Evolutionary conservation across 1,140 invertebrate genomes (phyloP).

Genomic region (Pseudoatta argentina): DNA sequence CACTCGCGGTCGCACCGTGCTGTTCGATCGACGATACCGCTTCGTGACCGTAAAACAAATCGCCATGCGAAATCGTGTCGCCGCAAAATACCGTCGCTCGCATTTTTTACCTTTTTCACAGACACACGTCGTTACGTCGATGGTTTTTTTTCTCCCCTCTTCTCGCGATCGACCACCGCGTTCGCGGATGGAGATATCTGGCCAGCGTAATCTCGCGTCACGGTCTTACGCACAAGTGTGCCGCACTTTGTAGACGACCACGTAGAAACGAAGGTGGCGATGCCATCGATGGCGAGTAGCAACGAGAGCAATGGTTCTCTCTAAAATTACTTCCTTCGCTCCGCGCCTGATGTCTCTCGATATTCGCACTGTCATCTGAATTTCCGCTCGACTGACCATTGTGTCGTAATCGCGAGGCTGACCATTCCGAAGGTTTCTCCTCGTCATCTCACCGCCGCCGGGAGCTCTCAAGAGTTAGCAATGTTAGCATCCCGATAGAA

Average conservation of each 20-base stretch:
- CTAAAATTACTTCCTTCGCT: conserved; percentile 4
- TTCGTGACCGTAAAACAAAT: conserved; percentile 37
- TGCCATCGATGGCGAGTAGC: conserved; percentile 21
- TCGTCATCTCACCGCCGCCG: background rate
- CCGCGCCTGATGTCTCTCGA: background rate
- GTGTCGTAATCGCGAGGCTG: conserved; percentile 24
- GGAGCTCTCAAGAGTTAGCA: background rate
- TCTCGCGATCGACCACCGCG: conserved; percentile 18
- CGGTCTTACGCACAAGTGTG: conserved; percentile 83
- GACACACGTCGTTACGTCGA: conserved; percentile 9
- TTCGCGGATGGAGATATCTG: conserved; percentile 74
- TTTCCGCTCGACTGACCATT: conserved; percentile 22
- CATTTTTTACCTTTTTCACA: background rate
- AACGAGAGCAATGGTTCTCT: background rate
- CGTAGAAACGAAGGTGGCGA: conserved; percentile 61
- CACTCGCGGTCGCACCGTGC: background rate
- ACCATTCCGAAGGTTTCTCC: background rate
- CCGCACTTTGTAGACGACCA: conserved; percentile 79
- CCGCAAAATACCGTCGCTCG: conserved; percentile 6
- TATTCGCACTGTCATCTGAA: conserved; percentile 22
- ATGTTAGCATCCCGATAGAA: background rate
- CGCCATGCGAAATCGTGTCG: conserved; percentile 30
- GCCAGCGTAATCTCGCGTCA: conserved; percentile 80
- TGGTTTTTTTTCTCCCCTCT: background rate
- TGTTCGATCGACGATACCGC: conserved; percentile 23